Evolutionary conservation across 2,113 vertebrate genomes (phyloP), one percentile per base, ranked within the genome.

Genomic region (Hymenochirus boettgeri): DNA sequence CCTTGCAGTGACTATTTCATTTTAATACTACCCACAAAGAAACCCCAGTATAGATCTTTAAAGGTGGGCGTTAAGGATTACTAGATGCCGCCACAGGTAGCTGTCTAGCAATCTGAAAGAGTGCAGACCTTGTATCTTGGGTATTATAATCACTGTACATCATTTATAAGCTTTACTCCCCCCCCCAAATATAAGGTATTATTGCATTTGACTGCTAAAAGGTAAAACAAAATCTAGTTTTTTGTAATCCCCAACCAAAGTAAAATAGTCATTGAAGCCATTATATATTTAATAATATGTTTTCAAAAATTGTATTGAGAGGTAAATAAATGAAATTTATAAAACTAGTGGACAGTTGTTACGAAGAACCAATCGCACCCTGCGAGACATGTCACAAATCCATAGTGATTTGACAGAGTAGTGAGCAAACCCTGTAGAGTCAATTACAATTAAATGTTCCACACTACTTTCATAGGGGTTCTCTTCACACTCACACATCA

Each of bases 361-460:
- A 1, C 15, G 24, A 23, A 2, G 15, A 19, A 39, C 52, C 22
- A 26, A 0, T 1, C n/a, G 61, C 29, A 57, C 47, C 22, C 31
- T 1, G 1, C 5, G 51, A 29, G 7, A 21, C 42, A 2, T 33
- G 42, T 26, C 1, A 24, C 7, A 0, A 0, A 4, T 52, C 21
- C 18, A 17, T 31, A 1, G 56, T 2, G 13, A 26, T 58, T 42
- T 23, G 0, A 0, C 0, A 27, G 3, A 11, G 37, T 33, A 59
- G 17, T 29, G 29, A 29, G 5, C 2, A 37, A 71, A 18, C 54
- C 7, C 17, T 19, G 2, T 1, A 0, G 26, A 22, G 24, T 56
- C 63, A 1, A 67, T 26, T 0, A 1, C 2, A 45, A 24, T 29
- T 59, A 55, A 13, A 4, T 1, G 15, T 1, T 47, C 54, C 46